phyloP scores from a whole-genome alignment of 2,113 vertebrate genomes.

The Paralichthys olivaceus region DNA sequence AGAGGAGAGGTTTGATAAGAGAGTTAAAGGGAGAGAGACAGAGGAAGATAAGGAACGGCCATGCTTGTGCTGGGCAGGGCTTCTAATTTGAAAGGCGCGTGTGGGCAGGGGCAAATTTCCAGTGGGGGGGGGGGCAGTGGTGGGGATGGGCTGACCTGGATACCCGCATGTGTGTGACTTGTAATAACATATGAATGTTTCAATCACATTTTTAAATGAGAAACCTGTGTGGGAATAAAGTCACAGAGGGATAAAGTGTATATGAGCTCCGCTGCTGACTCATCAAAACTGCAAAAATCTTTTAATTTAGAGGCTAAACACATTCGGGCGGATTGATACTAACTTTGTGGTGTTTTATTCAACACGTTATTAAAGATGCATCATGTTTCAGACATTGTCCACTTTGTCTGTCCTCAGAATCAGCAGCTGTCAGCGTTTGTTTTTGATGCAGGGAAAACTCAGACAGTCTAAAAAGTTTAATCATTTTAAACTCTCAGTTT shows the following conservation, averaged over 20 bases:
- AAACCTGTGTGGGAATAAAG: not conserved
- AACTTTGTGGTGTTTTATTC: not conserved
- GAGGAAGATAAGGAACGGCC: conserved; percentile 25
- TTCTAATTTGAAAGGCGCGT: conserved; percentile 8
- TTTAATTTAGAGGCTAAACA: not conserved
- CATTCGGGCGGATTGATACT: no score
- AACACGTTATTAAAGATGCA: not conserved
- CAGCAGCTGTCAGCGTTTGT: not conserved
- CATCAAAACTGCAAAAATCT: not conserved
- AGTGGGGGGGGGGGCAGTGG: not conserved
- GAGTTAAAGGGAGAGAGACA: conserved; percentile 32
- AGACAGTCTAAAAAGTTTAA: not conserved
- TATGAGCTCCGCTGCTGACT: conserved; percentile 1
- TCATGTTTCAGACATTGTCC: not conserved
- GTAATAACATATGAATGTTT: not conserved
- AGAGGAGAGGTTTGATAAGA: conserved; percentile 50
- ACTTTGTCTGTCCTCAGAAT: not conserved
- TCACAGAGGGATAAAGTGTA: not conserved
- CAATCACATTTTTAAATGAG: not conserved
- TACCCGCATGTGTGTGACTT: not conserved
- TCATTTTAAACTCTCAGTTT: not conserved
- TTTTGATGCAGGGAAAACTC: not conserved
- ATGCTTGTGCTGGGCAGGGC: not conserved
- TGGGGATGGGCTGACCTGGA: not conserved
- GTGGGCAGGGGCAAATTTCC: not conserved